phyloP scores from a whole-genome alignment of 2,113 vertebrate species.

The Odobenus rosmarus region DNA sequence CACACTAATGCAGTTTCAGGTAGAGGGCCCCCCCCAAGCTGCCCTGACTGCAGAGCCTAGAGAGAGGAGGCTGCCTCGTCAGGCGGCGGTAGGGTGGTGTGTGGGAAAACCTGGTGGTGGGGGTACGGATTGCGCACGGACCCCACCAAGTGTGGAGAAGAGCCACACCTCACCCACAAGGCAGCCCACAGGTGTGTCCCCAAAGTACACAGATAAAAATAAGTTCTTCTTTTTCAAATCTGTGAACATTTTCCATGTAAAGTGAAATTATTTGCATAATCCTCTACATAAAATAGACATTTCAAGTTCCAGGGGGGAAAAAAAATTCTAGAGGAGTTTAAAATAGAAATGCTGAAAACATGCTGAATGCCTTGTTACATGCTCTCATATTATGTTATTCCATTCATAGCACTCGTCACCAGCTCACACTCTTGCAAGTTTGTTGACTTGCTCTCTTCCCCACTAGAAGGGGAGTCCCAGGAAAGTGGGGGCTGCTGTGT shows the following conservation, averaged over 20 bases:
- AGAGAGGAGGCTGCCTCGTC: not conserved
- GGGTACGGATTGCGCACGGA: fast-evolving
- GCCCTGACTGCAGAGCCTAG: not conserved
- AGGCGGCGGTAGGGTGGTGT: not conserved
- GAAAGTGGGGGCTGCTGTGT: not conserved
- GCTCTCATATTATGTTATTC: not conserved
- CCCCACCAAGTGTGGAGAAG: not conserved
- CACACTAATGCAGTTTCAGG: conserved; percentile 66
- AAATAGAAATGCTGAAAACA: not conserved
- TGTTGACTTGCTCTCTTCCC: not conserved
- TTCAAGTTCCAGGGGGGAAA: not conserved
- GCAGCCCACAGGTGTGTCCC: not conserved
- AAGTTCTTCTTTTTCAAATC: not conserved
- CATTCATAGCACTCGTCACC: not conserved
- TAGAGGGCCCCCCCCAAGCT: conserved; percentile 17
- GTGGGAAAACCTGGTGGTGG: too few species aligned
- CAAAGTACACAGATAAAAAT: not conserved
- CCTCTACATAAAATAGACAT: conserved; percentile 37
- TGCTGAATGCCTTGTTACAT: not conserved
- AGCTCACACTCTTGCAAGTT: not conserved
- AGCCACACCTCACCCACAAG: not conserved
- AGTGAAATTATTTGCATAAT: conserved; percentile 21
- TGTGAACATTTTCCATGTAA: not conserved
- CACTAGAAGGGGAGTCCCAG: too few species aligned
- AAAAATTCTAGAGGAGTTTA: not conserved